Evolutionary conservation across 2,888 invertebrate species (phyloP).

Genomic region (Lasioglossum zephyrum): DNA sequence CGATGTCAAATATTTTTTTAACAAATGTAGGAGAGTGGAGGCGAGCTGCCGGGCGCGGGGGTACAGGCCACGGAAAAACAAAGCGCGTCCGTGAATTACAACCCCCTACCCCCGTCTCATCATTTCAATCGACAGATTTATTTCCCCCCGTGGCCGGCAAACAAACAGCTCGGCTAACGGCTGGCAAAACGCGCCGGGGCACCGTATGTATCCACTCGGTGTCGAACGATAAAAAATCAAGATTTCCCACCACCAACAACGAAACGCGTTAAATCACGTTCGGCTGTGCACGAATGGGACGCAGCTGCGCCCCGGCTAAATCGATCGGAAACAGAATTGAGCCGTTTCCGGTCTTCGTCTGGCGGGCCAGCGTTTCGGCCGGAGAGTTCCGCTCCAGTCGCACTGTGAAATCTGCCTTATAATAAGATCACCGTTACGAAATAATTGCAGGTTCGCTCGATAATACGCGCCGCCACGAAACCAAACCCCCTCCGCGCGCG

Average conservation of each 20-base stretch:
- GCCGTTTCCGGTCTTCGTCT: conserved; percentile 33
- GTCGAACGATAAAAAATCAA: conserved; percentile 42
- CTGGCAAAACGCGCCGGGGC: conserved; percentile 28
- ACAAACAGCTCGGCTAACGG: conserved; percentile 43
- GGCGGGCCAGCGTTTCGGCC: not conserved
- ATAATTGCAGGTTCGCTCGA: conserved; percentile 40
- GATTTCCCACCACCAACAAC: conserved; percentile 32
- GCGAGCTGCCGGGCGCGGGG: not conserved
- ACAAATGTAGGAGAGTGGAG: not conserved
- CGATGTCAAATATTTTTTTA: conserved; percentile 5
- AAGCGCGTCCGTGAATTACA: conserved; percentile 20
- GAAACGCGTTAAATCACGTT: conserved; percentile 38
- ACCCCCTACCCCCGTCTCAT: conserved; percentile 20
- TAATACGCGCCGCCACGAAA: conserved; percentile 12
- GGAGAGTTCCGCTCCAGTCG: conserved; percentile 13
- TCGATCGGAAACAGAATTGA: conserved; percentile 57
- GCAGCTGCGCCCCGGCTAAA: conserved; percentile 46
- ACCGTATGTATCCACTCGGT: conserved; percentile 23
- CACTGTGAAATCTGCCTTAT: conserved; percentile 25
- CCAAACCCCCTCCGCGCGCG: not conserved
- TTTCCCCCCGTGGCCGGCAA: conserved; percentile 36
- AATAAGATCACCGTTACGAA: conserved; percentile 55
- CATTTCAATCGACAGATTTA: conserved; percentile 49
- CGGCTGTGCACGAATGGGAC: conserved; percentile 29
- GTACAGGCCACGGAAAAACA: not conserved